Percentiles rank a stretch among this genome's conserved stretches.
Conservation (phyloP, 2,888 invertebrate genomes). For the Nomada fucata region DNA sequence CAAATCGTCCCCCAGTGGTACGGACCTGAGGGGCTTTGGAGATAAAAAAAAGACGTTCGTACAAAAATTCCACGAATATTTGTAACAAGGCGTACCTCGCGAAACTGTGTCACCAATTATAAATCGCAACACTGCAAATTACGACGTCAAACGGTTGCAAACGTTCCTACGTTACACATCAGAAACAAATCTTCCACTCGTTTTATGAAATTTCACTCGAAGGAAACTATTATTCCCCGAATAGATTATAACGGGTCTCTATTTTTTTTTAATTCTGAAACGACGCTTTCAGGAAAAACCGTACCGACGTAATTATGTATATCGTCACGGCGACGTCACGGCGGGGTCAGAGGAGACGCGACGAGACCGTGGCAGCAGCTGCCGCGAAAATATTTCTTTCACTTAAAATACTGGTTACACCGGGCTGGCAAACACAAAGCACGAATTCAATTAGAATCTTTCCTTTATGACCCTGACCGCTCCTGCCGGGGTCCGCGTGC, state of each 20-base stretch:
- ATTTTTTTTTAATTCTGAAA: too few species aligned
- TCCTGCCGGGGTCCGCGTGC: not conserved
- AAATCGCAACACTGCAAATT: too few species aligned
- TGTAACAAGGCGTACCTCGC: not conserved
- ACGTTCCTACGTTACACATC: too few species aligned
- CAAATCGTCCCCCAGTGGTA: not conserved
- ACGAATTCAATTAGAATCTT: conserved; percentile 59
- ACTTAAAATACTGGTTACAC: conserved; percentile 19
- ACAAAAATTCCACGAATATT: conserved; percentile 1
- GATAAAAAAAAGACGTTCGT: not conserved
- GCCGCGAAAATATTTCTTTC: conserved; percentile 46
- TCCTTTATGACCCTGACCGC: conserved; percentile 52
- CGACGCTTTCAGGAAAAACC: not conserved
- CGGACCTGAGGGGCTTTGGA: not conserved
- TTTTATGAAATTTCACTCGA: too few species aligned
- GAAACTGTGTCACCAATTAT: too few species aligned
- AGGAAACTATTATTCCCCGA: too few species aligned
- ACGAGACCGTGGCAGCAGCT: not conserved
- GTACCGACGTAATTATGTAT: conserved; percentile 3
- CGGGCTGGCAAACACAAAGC: conserved; percentile 31
- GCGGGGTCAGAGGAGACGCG: not conserved
- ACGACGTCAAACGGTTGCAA: too few species aligned
- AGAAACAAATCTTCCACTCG: too few species aligned
- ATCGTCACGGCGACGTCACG: not conserved
- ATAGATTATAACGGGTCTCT: too few species aligned